Evolutionary conservation across 23 tunicate genomes (phyloP).

Genomic region (Trididemnum nubilum): DNA sequence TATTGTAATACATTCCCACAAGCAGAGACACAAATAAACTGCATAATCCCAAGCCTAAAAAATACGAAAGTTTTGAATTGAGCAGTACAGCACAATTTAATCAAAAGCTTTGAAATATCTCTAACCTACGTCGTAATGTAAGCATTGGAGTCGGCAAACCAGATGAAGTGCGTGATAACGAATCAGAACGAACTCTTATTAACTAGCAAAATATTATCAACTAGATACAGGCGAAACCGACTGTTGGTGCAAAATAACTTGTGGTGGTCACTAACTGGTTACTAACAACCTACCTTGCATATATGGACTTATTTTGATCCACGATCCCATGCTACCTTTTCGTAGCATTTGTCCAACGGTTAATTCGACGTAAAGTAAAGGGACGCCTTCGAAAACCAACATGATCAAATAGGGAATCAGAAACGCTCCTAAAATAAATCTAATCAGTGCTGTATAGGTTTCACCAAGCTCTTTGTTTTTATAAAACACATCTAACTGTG

Average conservation of each 20-base stretch:
- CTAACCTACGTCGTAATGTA: no score
- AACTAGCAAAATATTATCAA: no score
- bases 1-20: slow-evolving; percentile 89
- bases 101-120: no score
- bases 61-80: no score
- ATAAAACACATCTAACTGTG: no score
- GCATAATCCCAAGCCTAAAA: slow-evolving; percentile 81
- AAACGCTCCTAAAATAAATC: slow-evolving; percentile 77
- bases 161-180: no score
- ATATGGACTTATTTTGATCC: slow-evolving; percentile 63
- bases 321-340: slow-evolving; percentile 75
- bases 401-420: slow-evolving; percentile 90
- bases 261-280: no score
- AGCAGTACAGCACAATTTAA: no score
- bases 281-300: slow-evolving; percentile 64
- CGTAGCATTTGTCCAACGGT: slow-evolving; percentile 78
- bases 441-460: not conserved
- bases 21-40: slow-evolving; percentile 81
- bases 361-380: slow-evolving; percentile 77
- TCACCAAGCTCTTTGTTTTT: not conserved
- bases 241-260: no score
- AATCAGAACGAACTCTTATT: no score
- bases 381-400: slow-evolving; percentile 88
- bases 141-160: no score
- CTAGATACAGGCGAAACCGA: no score